These are phyloP conservation scores for Acanthosepion pharaonis DNA, from an alignment of 2,888 invertebrate genomes.

Conservation along the genomic window DNA sequence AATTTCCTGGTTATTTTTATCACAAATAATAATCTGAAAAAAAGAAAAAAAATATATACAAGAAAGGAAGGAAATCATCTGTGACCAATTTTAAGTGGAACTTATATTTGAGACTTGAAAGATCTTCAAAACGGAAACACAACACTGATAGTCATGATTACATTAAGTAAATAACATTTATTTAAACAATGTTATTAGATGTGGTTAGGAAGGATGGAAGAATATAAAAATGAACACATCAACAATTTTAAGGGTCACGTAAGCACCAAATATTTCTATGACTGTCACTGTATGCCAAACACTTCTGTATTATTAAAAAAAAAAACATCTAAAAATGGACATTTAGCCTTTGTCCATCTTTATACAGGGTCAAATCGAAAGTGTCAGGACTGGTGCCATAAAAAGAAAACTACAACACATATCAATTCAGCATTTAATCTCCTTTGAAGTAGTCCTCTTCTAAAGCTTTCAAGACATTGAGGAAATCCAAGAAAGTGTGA, in stretches of 20 bases:
- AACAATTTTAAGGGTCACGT: neutral
- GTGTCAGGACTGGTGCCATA: no score
- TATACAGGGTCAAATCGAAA: no score
- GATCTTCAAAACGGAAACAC: neutral
- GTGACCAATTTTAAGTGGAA: neutral
- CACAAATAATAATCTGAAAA: neutral
- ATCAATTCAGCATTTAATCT: no score
- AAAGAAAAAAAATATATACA: neutral
- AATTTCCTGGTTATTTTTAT: neutral
- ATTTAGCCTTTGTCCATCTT: no score
- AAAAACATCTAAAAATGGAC: no score
- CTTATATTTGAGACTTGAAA: neutral
- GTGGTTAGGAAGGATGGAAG: neutral
- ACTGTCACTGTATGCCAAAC: no score
- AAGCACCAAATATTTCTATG: neutral
- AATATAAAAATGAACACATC: conserved; percentile 1
- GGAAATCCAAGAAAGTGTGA: no score
- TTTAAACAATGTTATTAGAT: neutral
- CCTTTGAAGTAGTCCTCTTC: no score
- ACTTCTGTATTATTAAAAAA: no score
- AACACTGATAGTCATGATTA: neutral
- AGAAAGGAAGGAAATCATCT: neutral
- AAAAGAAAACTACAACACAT: no score
- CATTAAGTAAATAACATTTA: neutral
- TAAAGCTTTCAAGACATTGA: no score